phyloP scores from a whole-genome alignment of 1,140 invertebrate genomes.

The Drosophila gunungcola region DNA sequence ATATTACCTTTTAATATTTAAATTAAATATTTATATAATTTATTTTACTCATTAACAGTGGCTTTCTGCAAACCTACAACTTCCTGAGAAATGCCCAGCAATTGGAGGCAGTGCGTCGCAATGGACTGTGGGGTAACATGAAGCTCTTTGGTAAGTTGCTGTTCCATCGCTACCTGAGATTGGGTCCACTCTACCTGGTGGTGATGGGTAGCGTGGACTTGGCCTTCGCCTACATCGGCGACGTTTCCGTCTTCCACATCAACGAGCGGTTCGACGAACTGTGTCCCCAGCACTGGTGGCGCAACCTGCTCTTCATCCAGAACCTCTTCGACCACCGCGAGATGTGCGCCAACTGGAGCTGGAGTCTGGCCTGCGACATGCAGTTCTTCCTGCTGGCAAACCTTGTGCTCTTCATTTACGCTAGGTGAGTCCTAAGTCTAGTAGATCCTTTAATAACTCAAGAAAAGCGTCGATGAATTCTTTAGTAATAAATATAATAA shows the following conservation, averaged over 20 bases:
- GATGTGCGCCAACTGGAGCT: conserved; percentile 91
- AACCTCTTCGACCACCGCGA: conserved; percentile 86
- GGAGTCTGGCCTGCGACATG: conserved; percentile 93
- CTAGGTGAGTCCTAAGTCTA: conserved; percentile 76
- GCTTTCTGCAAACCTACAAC: conserved; percentile 81
- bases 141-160: conserved; percentile 75
- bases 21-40: too few relatives aligned
- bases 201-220: conserved; percentile 86
- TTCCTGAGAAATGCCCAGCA: conserved; percentile 76
- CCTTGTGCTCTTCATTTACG: conserved; percentile 86
- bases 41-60: conserved; percentile 43
- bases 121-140: conserved; percentile 55
- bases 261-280: conserved; percentile 85
- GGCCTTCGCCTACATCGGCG: conserved; percentile 85
- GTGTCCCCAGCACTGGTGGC: conserved; percentile 88
- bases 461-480: too few relatives aligned
- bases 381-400: conserved; percentile 89
- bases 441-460: too few relatives aligned
- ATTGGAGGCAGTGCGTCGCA: conserved; percentile 67
- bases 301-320: conserved; percentile 88
- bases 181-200: conserved; percentile 86
- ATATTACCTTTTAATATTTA: background rate
- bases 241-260: conserved; percentile 85
- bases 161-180: conserved; percentile 79
- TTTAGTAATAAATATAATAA: too few relatives aligned